Evolutionary conservation across 2,113 vertebrate species (phyloP).

Genomic region (Solea solea): DNA sequence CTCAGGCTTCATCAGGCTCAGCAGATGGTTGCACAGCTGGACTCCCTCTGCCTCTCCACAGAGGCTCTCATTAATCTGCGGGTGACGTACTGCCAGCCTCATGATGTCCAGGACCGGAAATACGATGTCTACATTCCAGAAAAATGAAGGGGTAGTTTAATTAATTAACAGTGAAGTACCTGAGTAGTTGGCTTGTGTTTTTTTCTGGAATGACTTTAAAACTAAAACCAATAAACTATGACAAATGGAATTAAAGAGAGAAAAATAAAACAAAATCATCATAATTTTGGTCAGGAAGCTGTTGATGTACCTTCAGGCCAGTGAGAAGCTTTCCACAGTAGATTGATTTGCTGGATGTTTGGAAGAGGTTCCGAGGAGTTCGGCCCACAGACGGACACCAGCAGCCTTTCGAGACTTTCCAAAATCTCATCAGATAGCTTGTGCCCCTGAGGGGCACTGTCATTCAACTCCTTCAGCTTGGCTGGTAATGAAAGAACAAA

Average conservation of each 20-base stretch:
- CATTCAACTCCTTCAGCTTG: conserved; percentile 88
- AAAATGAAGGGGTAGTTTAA: neutral
- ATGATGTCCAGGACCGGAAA: conserved; percentile 97
- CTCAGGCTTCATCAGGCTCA: conserved; percentile 88
- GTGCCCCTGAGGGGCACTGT: conserved; percentile 71
- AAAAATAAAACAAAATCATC: neutral
- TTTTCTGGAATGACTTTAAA: neutral
- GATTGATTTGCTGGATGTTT: conserved; percentile 85
- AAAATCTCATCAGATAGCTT: conserved; percentile 76
- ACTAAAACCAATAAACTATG: neutral
- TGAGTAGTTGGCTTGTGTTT: neutral
- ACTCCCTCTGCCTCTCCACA: conserved; percentile 89
- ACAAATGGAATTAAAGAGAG: neutral
- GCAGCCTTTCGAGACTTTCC: conserved; percentile 86
- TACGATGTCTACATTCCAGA: conserved; percentile 86
- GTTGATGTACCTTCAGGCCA: conserved; percentile 87
- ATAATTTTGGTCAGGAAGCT: neutral
- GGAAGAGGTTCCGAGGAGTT: conserved; percentile 81
- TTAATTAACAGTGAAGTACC: neutral
- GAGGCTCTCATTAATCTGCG: conserved; percentile 91
- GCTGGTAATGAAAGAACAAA: conserved; percentile 73
- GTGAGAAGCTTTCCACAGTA: conserved; percentile 91
- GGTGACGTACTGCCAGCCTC: conserved; percentile 92
- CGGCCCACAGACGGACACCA: conserved; percentile 80
- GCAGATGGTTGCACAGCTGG: conserved; percentile 89